Evolutionary conservation across 2,113 vertebrate genomes (phyloP), one percentile per base, ranked within the genome.

Genomic region (Microcebus lehilahytsara): DNA sequence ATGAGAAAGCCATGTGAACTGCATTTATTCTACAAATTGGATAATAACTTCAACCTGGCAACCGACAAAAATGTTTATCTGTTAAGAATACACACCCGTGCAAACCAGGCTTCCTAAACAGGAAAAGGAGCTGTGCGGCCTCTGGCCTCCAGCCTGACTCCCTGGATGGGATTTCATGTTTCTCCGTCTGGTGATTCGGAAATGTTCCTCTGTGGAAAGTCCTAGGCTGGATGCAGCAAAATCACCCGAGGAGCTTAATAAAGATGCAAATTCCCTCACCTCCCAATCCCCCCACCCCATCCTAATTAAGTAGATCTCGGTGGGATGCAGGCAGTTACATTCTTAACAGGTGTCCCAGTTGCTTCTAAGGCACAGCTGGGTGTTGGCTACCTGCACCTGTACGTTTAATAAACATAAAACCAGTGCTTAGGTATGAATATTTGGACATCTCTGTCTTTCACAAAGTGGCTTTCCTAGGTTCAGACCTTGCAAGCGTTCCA

Each of bases 151-250:
- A 34, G 72, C 37, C 77, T n/a, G 30, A 62, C 37, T 34, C 10
- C 40, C 34, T 49, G 12, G 9, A 3, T 37, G 27, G 32, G 72
- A 25, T 64, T 83, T 95, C 87, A 53, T n/a, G 16, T 30, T 67
- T 91, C 77, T 78, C 90, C 51, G 40, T 71, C 81, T 83, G 53
- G 32, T 69, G 56, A 86, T 23, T 86, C 37, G n/a, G 85, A 96
- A 89, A 88, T 13, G 37, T 92, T 88, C 66, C 58, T 93, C 46
- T 51, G 7, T 37, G n/a, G 53, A 93, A 91, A 85, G 79, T 81
- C 30, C 89, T 95, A 62, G 49, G 34, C 60, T 84, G 58, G 56
- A 72, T 16, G 23, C 77, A 77, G 62, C 53, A 91, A 74, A 87
- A 91, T 97, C 64, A 79, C 66, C 78, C 20, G 23, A 77, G 58